Evolutionary conservation across 1,140 invertebrate species (phyloP), one percentile per base, ranked within the genome.

Genomic region (Idris sp.): DNA sequence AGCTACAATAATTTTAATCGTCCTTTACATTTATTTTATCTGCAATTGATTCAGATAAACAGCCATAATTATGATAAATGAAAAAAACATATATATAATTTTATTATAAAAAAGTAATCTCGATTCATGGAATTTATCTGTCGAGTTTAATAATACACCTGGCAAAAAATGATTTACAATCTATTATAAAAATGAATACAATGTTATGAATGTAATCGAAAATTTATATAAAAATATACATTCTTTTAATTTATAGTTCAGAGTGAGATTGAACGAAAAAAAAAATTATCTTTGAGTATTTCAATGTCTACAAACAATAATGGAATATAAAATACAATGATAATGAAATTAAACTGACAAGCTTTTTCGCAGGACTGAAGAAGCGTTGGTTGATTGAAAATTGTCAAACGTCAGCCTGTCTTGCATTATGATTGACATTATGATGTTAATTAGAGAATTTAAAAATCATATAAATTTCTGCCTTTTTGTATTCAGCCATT

Each of bases 121-220:
- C 33, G n/a, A 49, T 62, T 56, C 43, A 28, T 8, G 14, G 56
- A 54, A 61, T 61, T 54, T 25, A 69, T 44, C 54, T n/a, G n/a
- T 30, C 53, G 30, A 36, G 28, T 28, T 14, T 53, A 41, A 65
- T 65, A 26, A 56, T 65, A 40, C 22, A 19, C 41, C 56, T 61
- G 41, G 48, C 48, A 71, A 71, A 69, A 71, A 61, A 71, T 71
- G 67, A 71, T 61, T 71, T 71, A 71, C 19, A 54, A 54, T 61
- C 56, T 48, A 71, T 71, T 71, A 61, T 71, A 46, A 61, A 53
- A 22, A 22, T 2, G 19, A 22, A 22, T 22, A 6, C 19, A 54
- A 13, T n/a, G n/a, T n/a, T n/a, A 10, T 11, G 25, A 44, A 31
- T 61, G 54, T 19, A 59, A 69, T 51, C 46, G 44, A 58, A n/a